These are phyloP conservation scores for Hemibagrus guttatus DNA, from an alignment of 2,797 vertebrate genomes.

Conservation along the genomic window DNA sequence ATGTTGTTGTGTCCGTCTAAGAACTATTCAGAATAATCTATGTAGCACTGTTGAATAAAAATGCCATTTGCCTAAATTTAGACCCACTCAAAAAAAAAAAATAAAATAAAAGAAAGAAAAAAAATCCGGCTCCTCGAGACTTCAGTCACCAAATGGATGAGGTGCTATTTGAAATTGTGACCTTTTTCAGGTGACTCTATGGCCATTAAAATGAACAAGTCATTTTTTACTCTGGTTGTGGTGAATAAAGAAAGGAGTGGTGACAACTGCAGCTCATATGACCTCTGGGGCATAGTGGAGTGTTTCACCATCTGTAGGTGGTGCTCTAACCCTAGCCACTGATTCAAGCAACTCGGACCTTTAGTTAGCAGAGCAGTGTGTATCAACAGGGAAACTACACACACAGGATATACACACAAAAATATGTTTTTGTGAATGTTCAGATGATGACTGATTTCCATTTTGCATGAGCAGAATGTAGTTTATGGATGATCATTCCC, in stretches of 20 bases:
- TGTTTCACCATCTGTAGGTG: slow-evolving; percentile 68
- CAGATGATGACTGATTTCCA: background rate
- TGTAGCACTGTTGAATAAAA: slow-evolving; percentile 5
- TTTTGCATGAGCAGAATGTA: background rate
- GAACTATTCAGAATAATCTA: slow-evolving; percentile 2
- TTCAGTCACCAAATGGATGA: background rate
- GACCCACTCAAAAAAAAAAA: background rate
- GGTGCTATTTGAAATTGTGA: background rate
- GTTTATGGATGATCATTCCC: background rate
- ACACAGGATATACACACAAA: background rate
- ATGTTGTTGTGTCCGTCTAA: background rate
- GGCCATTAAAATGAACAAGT: slow-evolving; percentile 8
- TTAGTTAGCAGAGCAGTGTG: background rate
- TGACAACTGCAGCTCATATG: background rate
- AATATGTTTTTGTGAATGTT: background rate
- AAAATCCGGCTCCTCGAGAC: background rate
- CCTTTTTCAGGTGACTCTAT: background rate
- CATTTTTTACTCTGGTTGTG: slow-evolving; percentile 10
- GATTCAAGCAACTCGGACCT: background rate
- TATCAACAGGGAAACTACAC: background rate
- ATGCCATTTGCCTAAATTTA: background rate
- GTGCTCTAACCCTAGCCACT: slow-evolving; percentile 63
- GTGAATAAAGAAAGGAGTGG: slow-evolving; percentile 12
- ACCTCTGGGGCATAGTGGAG: slow-evolving; percentile 1
- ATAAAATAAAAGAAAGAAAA: background rate